Evolutionary conservation across 2,888 invertebrate genomes (phyloP), one percentile per base, ranked within the genome.

Genomic region (Eupithecia inturbata): DNA sequence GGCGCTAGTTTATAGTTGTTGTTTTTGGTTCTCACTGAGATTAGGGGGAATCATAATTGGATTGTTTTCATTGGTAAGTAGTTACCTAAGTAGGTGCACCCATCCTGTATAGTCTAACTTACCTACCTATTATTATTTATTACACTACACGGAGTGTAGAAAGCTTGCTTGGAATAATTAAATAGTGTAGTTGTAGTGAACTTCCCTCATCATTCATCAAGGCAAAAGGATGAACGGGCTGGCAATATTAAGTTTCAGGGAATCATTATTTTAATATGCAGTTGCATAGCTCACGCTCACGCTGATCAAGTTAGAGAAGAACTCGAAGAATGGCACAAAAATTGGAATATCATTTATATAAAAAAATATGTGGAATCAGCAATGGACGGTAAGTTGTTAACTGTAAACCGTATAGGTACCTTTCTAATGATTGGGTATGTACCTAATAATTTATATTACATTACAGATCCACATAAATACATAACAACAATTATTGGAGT

Each of bases 21-120:
- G 94, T 79, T 94, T 94, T 82, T 93, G 94, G 93, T 94, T 93
- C 86, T 94, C 94, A 16, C 82, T 94, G 45, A 87, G 94, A 67
- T 85, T 94, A 64, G 93, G 92, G 33, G 94, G 93, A 33, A 91
- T 94, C 80, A 77, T 94, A 39, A 93, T 92, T 75, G 93, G 89
- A 57, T 69, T 89, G 75, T 90, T 91, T 82, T 91, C 92, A 72
- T 73, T 89, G 79, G 94, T 94, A 85, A 76, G 39, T 39, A 36
- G 1, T 7, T 36, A 39, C 39, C 39, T 39, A 39, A 39, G 91
- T 85, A 49, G 49, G 49, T 45, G 45, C 19, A 53, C 22, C 19
- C 4, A 22, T 4, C 22, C 3, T 9, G 9, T 49, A 7, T 1
- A 10, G 49, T 53, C 9, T 53, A 22, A 5, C 49, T 22, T 53